A percentile compares a stretch with the other conserved stretches of the same genome.
Evolutionary conservation across 2,797 vertebrate species (phyloP).

Genomic region (Coreius guichenoti): DNA sequence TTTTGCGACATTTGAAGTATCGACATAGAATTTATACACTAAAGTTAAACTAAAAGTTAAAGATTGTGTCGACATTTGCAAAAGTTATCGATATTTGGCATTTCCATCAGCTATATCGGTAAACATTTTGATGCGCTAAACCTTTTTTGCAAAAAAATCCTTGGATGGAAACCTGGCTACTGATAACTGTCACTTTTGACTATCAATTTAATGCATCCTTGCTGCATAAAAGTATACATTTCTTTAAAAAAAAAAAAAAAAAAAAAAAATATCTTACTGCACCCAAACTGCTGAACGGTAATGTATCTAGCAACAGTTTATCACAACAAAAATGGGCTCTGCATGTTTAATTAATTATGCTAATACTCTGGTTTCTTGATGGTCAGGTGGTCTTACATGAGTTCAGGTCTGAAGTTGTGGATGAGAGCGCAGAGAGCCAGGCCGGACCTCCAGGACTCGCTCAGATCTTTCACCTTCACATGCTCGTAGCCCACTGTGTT

Average conservation of each 20-base stretch:
- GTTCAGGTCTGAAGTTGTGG: constrained; percentile 84
- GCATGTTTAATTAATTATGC: background rate
- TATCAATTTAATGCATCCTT: background rate
- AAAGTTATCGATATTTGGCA: no score
- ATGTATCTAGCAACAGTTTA: background rate
- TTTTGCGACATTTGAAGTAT: no score
- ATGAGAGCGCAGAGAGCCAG: constrained; percentile 89
- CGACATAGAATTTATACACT: no score
- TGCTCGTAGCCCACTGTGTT: constrained; percentile 80
- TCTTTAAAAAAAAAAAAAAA: background rate
- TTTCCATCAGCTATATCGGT: no score
- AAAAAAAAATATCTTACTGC: background rate
- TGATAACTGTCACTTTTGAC: background rate
- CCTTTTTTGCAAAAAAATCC: no score
- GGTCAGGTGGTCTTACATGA: constrained; percentile 82
- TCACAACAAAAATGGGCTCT: background rate
- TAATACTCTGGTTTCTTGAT: background rate
- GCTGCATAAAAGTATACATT: background rate
- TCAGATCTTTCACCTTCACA: constrained; percentile 82
- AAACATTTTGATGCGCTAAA: no score
- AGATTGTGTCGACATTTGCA: no score
- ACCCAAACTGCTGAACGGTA: background rate
- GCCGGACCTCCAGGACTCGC: constrained; percentile 87
- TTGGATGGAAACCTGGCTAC: no score
- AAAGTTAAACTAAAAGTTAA: no score